Evolutionary conservation across 2,888 invertebrate species (phyloP), one percentile per base, ranked within the genome.

Genomic region (Clepsis dumicolana): DNA sequence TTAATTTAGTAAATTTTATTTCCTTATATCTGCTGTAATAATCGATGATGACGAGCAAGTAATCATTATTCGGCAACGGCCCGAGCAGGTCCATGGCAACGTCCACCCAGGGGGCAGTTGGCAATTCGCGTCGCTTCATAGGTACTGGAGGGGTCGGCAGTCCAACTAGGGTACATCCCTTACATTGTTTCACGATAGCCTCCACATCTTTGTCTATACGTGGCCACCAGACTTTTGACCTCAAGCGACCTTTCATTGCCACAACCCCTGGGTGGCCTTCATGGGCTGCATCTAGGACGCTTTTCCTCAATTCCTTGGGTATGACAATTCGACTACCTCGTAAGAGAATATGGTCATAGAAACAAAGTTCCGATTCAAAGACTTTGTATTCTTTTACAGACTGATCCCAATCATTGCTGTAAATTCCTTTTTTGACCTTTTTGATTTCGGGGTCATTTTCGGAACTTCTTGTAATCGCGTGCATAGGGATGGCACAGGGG

Each of bases 1-100:
- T 41, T 16, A n/a, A 1, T 16, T n/a, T 41, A 3, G 41, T 41
- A 4, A 41, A 3, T 41, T 41, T 41, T n/a, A 41, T 41, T 16
- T 41, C 41, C 8, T 27, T 12, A 21, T 32, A 64, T 32, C 32
- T 32, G 29, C 53, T 48, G 16, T 41, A 72, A 14, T 10, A 27
- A 24, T 10, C 24, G n/a, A 27, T 35, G 32, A 65, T 41, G 12
- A 44, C 18, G 8, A 65, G n/a, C 16, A 41, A 16, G 7, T 41
- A 41, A 16, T 41, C 41, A 16, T n/a, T 41, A 10, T 10, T 41
- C n/a, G 41, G 41, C 10, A 41, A 16, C 10, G 41, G 41, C 2
- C 41, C 41, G 2, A 41, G 10, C 4, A 41, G 16, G 16, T 41
- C 41, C 41, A 41, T 41, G 4, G 41, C 41, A 3, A 41, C 16